These are phyloP conservation scores for Drosophila virilis DNA, from an alignment of 1,140 invertebrate genomes.

Conservation along the genomic window DNA sequence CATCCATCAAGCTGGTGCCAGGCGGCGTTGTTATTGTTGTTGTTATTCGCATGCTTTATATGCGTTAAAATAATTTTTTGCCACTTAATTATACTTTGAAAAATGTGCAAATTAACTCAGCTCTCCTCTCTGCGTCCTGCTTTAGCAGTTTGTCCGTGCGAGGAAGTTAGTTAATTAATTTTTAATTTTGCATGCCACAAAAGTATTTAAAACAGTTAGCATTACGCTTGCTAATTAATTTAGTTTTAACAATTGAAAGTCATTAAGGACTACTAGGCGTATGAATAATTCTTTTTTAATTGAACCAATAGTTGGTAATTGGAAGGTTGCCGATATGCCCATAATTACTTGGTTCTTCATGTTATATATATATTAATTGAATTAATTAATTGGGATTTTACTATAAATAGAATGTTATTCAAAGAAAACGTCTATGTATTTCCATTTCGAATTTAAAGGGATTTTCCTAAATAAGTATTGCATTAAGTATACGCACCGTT, in stretches of 20 bases:
- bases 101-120: slow-evolving; percentile 52
- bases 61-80: slow-evolving; percentile 60
- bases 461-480: slow-evolving; percentile 4
- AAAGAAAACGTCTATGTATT: neutral
- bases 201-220: slow-evolving; percentile 61
- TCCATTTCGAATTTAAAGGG: neutral
- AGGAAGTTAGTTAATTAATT: slow-evolving; percentile 60
- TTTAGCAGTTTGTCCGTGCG: slow-evolving; percentile 3
- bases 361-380: neutral
- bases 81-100: slow-evolving; percentile 72
- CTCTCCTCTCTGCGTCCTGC: neutral
- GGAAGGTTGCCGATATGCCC: no score
- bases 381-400: no score
- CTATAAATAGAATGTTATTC: no score
- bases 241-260: slow-evolving; percentile 32
- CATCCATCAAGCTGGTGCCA: slow-evolving; percentile 51
- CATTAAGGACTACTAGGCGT: slow-evolving; percentile 2
- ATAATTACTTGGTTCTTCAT: no score
- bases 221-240: slow-evolving; percentile 57
- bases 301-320: neutral
- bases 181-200: slow-evolving; percentile 60
- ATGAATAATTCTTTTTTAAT: slow-evolving; percentile 29
- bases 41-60: slow-evolving; percentile 22
- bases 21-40: slow-evolving; percentile 34
- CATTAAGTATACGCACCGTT: slow-evolving; percentile 28